Conservation (phyloP, 2,888 invertebrate species). For the Drosophila heteroneura region DNA sequence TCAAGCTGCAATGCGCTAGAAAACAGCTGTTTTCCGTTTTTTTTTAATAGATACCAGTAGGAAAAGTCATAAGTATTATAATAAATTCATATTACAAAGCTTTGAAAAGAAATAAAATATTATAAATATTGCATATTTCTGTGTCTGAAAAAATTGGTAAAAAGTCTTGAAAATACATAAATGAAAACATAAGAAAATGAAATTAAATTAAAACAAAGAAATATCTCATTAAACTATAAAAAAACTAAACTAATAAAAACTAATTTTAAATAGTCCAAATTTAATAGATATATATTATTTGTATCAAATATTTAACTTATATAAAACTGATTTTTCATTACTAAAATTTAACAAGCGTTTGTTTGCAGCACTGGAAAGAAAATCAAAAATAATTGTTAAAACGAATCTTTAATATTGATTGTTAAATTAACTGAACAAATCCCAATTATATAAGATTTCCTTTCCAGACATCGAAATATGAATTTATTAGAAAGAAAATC, state of each 20-base stretch:
- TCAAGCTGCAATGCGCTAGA: background rate
- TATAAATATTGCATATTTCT: background rate
- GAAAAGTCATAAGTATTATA: accelerated
- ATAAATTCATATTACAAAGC: no score
- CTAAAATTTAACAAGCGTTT: background rate
- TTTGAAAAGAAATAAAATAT: no score
- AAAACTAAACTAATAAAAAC: no score
- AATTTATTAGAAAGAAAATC: background rate
- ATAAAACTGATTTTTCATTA: background rate
- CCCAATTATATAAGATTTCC: background rate
- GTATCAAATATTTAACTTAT: accelerated
- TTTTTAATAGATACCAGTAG: background rate
- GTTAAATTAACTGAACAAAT: background rate
- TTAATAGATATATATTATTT: background rate
- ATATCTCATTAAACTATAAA: background rate
- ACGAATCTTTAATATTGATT: no score
- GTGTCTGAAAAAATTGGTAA: background rate
- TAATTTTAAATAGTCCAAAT: background rate
- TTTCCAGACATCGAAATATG: background rate
- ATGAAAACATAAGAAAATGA: background rate
- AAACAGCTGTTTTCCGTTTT: background rate
- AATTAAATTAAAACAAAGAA: background rate
- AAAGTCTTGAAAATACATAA: background rate
- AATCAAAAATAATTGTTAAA: no score
- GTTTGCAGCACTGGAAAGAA: background rate